phyloP scores from a whole-genome alignment of 2,113 vertebrate species.

The Calyptommatus sinebrachiatus region DNA sequence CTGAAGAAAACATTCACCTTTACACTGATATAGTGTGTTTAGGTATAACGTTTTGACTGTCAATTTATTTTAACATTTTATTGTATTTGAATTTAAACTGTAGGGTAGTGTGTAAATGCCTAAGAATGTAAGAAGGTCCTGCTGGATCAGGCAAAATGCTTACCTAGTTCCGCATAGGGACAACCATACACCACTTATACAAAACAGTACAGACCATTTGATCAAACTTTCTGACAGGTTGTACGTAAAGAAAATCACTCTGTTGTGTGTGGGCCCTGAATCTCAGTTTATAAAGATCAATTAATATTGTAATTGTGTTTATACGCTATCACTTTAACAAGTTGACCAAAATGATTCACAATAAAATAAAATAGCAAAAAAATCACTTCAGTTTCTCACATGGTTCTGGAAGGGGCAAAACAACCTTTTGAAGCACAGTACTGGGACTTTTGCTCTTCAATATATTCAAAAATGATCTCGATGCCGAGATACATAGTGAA shows the following conservation, averaged over 20 bases:
- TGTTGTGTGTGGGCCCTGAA: neutral
- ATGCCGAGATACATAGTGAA: too few species aligned
- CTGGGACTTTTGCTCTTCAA: too few species aligned
- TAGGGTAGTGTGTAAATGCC: constrained; percentile 51
- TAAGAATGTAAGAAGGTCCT: neutral
- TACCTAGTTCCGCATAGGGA: neutral
- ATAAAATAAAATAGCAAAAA: too few species aligned
- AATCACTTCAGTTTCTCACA: too few species aligned
- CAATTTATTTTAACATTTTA: constrained; percentile 4
- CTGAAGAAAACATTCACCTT: neutral
- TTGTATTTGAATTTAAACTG: constrained; percentile 41
- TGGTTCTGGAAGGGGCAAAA: too few species aligned
- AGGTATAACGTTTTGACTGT: too few species aligned
- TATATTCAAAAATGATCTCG: too few species aligned
- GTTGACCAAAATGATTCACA: too few species aligned
- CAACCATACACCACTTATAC: neutral
- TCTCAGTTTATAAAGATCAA: neutral
- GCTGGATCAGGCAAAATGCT: neutral
- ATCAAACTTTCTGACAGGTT: neutral
- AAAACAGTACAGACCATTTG: neutral
- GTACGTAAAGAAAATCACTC: neutral
- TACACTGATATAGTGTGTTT: neutral
- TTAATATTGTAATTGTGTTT: too few species aligned
- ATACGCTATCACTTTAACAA: too few species aligned
- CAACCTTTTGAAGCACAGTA: too few species aligned